Conservation (phyloP, 2,797 vertebrate genomes). For the Neosilurus mollespiculum region DNA sequence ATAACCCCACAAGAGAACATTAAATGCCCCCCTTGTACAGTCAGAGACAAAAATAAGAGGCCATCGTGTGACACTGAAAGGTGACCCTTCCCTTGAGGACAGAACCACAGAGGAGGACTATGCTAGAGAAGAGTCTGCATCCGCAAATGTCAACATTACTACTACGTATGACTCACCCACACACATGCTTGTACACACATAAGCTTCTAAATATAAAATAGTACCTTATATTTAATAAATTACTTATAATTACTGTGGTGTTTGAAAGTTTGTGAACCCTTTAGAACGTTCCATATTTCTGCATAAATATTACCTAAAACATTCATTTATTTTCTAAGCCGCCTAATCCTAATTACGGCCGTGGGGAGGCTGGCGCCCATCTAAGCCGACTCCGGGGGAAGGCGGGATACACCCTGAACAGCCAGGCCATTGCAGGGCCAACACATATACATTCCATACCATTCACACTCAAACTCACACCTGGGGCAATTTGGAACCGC, state of each 20-base stretch:
- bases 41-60: slow-evolving; percentile 30
- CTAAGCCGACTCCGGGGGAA: too few relatives aligned
- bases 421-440: too few relatives aligned
- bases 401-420: too few relatives aligned
- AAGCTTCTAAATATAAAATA: not conserved
- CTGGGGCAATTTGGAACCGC: too few relatives aligned
- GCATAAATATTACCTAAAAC: too few relatives aligned
- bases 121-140: slow-evolving; percentile 28
- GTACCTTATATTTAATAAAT: slow-evolving; percentile 10
- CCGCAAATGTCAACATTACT: slow-evolving; percentile 50
- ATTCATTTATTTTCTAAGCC: too few relatives aligned
- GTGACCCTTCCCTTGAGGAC: slow-evolving; percentile 52
- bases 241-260: not conserved
- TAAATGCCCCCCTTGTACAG: slow-evolving; percentile 14
- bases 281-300: too few relatives aligned
- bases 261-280: too few relatives aligned
- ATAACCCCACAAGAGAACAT: slow-evolving; percentile 24
- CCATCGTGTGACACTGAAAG: slow-evolving; percentile 48
- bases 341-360: too few relatives aligned
- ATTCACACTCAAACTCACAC: too few relatives aligned
- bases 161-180: slow-evolving; percentile 28
- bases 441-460: too few relatives aligned
- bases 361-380: too few relatives aligned
- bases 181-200: slow-evolving; percentile 9
- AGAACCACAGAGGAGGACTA: slow-evolving; percentile 22